Evolutionary conservation across 1,140 invertebrate species (phyloP), one percentile per base, ranked within the genome.

Genomic region (Augochlora pura): DNA sequence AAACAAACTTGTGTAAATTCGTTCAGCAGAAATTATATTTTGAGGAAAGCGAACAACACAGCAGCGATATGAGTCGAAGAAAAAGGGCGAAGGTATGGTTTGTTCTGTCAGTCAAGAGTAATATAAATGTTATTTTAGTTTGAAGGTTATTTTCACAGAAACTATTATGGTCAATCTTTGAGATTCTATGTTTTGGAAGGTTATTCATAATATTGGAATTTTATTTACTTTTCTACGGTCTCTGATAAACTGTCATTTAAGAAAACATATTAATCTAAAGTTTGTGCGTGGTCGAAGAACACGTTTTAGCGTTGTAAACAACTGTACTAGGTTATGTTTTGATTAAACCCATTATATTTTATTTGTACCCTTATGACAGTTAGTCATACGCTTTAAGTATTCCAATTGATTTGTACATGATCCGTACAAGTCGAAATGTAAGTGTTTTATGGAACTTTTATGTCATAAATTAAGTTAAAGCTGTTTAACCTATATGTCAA

Each of bases 61-160:
- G 14, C 42, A 68, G 52, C 80, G 93, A 92, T 90, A 96, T 96
- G 95, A 96, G 95, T 90, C 94, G 95, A 60, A 93, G 95, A 76
- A 96, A 96, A 89, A 94, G 95, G 85, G 92, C 93, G 46, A 96
- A 95, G 94, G 95, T 95, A 89, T 78, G 82, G 82, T n/a, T 38
- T 38, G 16, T 52, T 59, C 38, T 62, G 18, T 0, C 21, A 18
- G 0, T 54, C 10, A 14, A 6, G 0, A 6, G 0, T 7, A 39
- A 2, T 62, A 9, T 54, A 63, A 46, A 64, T 76, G 12, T 42
- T 42, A 16, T 60, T 42, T 52, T 9, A n/a, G 10, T 59, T 18
- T 57, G 27, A 76, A n/a, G 21, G 9, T 23, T 39, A 14, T 54
- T 64, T 27, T 32, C 67, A 21, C 42, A 27, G 8, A 54, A 49